Evolutionary conservation across 2,888 invertebrate genomes (phyloP), one percentile per base, ranked within the genome.

Genomic region (Ypsolopha sequella): DNA sequence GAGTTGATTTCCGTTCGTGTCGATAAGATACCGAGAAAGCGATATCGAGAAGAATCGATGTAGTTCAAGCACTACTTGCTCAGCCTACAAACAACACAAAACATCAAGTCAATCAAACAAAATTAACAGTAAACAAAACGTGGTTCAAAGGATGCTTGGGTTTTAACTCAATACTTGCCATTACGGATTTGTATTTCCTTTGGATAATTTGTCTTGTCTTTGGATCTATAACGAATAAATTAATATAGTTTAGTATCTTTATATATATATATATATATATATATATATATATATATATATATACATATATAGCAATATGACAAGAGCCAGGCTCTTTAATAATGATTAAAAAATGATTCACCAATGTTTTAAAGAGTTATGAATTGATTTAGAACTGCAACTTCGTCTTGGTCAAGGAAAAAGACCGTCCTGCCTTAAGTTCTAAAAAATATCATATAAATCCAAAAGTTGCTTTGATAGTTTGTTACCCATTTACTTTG

Each of bases 171-270:
- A 49, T 56, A 89, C 95, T 93, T 89, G 96, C 99, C 99, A 99
- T 97, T 65, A 95, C 93, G 51, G 99, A 99, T 88, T 96, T 97
- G 88, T 98, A 99, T 88, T 95, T 96, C 74, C 99, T 91, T 85
- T 98, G 97, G 70, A 96, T 94, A 64, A 99, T 93, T 89, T 98
- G 96, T 72, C 97, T 91, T 63, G 96, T 97, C 89, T 98, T 98
- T 59, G 98, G 97, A 93, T 99, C 99, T 99, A 89, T 54, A 93
- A 92, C 57, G 49, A 54, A 54, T 44, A 52, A 51, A 14, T 14
- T 48, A 36, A 47, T 39, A 50, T 24, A 41, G 51, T 46, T 46
- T 50, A 52, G 1, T 39, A 35, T 34, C 14, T 3, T 38, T 38
- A 38, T 4, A 36, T 6, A 9, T 36, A 36, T 36, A 36, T n/a